A percentile compares a stretch with the other conserved stretches of the same genome.
Evolutionary conservation across 2,888 invertebrate species (phyloP).

Genomic region (Siphonodentalium dalli): DNA sequence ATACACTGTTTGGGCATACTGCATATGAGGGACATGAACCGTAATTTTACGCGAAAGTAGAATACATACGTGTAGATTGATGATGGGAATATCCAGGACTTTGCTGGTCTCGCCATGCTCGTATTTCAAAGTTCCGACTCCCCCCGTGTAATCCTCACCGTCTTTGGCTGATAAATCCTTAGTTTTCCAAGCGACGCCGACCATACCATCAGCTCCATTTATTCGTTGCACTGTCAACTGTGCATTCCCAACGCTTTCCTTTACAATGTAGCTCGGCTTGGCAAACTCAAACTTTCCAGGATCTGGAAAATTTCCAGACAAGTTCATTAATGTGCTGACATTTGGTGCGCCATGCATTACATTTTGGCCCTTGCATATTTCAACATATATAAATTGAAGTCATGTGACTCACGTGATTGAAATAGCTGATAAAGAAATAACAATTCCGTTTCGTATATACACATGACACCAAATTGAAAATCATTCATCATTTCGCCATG

Average conservation of each 20-base stretch:
- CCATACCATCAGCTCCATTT: slow-evolving; percentile 70
- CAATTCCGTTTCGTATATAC: too few relatives aligned
- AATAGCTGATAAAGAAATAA: too few relatives aligned
- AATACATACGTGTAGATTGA: slow-evolving; percentile 66
- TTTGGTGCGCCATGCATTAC: too few relatives aligned
- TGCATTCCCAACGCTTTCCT: slow-evolving; percentile 69
- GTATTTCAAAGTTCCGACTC: slow-evolving; percentile 66
- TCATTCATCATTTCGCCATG: too few relatives aligned
- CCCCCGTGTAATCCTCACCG: slow-evolving; percentile 69
- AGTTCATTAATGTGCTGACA: too few relatives aligned
- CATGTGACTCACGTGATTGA: too few relatives aligned
- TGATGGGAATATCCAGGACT: slow-evolving; percentile 69
- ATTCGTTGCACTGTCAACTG: slow-evolving; percentile 67
- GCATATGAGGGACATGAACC: too few relatives aligned
- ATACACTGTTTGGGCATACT: too few relatives aligned
- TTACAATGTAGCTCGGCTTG: slow-evolving; percentile 69
- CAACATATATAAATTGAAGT: not conserved
- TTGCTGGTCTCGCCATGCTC: slow-evolving; percentile 67
- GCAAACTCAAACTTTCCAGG: slow-evolving; percentile 70
- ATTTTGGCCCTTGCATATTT: not conserved
- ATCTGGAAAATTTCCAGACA: slow-evolving; percentile 59
- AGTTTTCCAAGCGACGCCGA: slow-evolving; percentile 69
- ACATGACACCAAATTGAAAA: too few relatives aligned
- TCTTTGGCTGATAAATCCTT: slow-evolving; percentile 70
- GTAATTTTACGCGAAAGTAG: not conserved